Evolutionary conservation across 2,888 invertebrate species (phyloP).

Genomic region (Synergus gifuensis): DNA sequence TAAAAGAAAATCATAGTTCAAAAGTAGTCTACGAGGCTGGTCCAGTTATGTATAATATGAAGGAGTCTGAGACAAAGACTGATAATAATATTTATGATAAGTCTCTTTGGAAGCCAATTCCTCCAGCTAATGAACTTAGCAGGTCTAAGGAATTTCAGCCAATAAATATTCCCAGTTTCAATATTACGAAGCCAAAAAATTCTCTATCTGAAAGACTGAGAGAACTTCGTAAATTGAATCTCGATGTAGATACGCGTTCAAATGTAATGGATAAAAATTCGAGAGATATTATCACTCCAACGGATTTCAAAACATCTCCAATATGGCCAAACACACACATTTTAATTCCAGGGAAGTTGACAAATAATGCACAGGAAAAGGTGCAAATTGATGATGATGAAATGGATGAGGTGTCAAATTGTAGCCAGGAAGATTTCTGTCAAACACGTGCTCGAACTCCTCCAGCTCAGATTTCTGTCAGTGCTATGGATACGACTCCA

Average conservation of each 20-base stretch:
- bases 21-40: slow-evolving; percentile 12
- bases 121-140: slow-evolving; percentile 12
- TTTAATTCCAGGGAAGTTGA: not conserved
- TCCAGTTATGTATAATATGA: slow-evolving; percentile 9
- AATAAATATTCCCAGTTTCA: slow-evolving; percentile 2
- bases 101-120: not conserved
- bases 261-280: not conserved
- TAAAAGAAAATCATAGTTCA: not conserved
- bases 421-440: not conserved
- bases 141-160: not conserved
- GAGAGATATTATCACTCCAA: not conserved
- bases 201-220: not conserved
- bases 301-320: not conserved
- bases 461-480: not conserved
- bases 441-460: not conserved
- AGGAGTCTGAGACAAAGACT: not conserved
- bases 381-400: not conserved
- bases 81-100: not conserved
- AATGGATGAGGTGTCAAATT: not conserved
- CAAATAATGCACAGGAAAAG: not conserved
- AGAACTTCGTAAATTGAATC: not conserved
- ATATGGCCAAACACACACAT: not conserved
- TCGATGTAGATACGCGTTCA: not conserved
- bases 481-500: not conserved
- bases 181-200: slow-evolving; percentile 4